Base-by-base conservation (phyloP, 2,113 vertebrate genomes). In the Tetrao urogallus region DNA sequence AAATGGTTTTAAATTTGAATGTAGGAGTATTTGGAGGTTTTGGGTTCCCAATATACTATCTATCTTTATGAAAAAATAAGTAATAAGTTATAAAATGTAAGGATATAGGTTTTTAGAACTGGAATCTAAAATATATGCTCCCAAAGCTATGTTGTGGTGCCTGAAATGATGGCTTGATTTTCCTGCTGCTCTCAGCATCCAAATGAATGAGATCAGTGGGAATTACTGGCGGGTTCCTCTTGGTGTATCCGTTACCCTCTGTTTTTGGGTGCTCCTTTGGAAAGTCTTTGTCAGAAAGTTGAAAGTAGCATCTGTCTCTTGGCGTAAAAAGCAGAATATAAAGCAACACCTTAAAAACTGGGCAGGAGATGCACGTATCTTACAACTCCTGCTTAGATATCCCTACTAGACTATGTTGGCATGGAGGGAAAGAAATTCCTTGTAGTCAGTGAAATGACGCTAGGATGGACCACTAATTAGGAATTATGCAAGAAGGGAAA, bases 231-330 rank as follows among this genome's bases (percentile, higher is more conserved):
- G 14, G n/a, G 18, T 84, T 86, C 8, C 5, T 15, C 13, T 66
- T 27, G 38, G 0, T 4, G 25, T 52, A 30, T 32, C 3, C 17
- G 6, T 34, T 43, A 52, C 21, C 2, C 6, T 11, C 4, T 12
- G 3, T 1, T 87, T 94, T 60, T 40, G n/a, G 4, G 4, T 47
- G 19, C 8, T 70, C 4, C 11, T 50, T 65, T 48, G 13, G 58
- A 65, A 89, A 90, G 84, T 16, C 17, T 30, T 5, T 54, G 21
- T 32, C 25, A 61, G 38, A 71, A 47, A 11, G 8, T 32, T 57
- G 22, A 83, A 90, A 77, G n/a, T 18, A 22, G 6, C 18, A 60
- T 24, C 50, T 52, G 2, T 12, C 25, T 63, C 8, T 45, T 34
- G 80, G 58, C 7, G 11, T n/a, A n/a, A 47, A 66, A 65, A 4